Base-by-base conservation (phyloP, 2,113 vertebrate genomes). In the Melanotaenia duboulayi region DNA sequence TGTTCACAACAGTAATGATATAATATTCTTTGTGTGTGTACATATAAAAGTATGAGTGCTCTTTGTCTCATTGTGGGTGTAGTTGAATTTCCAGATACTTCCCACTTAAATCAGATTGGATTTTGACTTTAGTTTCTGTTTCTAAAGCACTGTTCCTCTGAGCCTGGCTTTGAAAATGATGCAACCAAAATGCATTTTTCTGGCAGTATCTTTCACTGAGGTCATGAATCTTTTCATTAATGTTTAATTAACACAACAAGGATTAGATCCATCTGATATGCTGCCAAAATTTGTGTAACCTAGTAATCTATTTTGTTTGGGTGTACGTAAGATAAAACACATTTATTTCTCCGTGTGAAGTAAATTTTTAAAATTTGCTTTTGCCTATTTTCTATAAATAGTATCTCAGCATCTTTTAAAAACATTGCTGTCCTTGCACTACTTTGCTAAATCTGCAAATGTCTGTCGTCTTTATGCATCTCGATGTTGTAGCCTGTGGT, bases 211-310 rank as follows among this genome's bases (percentile, higher is more conserved):
- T 49, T 68, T 77, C 50, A 24, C 69, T 19, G 65, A 77, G 68
- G 59, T 81, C 39, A 61, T 56, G 64, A 80, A 78, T 87, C 61
- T 74, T 85, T 89, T 83, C 73, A 76, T 80, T 71, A 74, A 71
- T 77, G 74, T 88, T 81, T 78, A 86, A 89, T 89, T 86, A 91
- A 84, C 83, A 80, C 83, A 71, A 83, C 79, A 83, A 89, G 81
- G 81, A 86, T 89, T 48, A 2, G 16, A 19, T 86, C 86, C 74
- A 76, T 19, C 17, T n/a, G n/a, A 11, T 2, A 19, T 8, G 16
- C 19, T 19, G 44, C 44, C 44, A 8, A 19, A 1, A 17, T 48
- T 17, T 14, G 17, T 19, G 17, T 48, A 17, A 48, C 17, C n/a
- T 48, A 19, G 44, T n/a, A 48, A 19, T n/a, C 16, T n/a, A 11